These are phyloP conservation scores for Catocala sponsa DNA, from an alignment of 2,888 invertebrate species.

Conservation along the genomic window DNA sequence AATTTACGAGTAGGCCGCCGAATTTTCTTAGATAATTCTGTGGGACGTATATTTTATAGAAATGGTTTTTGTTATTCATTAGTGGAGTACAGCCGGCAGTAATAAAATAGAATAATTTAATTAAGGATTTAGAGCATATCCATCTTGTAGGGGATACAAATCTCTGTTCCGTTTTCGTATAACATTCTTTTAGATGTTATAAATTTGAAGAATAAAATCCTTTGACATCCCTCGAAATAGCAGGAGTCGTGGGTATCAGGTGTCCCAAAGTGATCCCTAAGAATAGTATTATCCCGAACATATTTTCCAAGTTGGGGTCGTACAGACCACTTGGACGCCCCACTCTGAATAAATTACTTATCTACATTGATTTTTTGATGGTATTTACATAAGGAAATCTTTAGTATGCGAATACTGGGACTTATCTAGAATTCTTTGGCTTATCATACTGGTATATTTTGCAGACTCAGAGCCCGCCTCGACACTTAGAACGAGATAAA, in stretches of 20 bases:
- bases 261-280: conserved; percentile 79
- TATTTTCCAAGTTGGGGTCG: conserved; percentile 77
- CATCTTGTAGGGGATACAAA: conserved; percentile 31
- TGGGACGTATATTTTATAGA: conserved; percentile 42
- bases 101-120: conserved; percentile 48
- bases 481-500: conserved; percentile 37
- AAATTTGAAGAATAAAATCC: conserved; percentile 64
- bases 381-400: conserved; percentile 59
- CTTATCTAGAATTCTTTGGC: conserved; percentile 34
- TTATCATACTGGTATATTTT: conserved; percentile 42
- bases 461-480: conserved; percentile 17
- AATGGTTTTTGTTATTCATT: conserved; percentile 42
- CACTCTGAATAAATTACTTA: conserved; percentile 82
- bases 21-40: conserved; percentile 36
- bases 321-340: conserved; percentile 64
- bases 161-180: conserved; percentile 14
- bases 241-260: conserved; percentile 76
- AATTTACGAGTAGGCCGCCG: conserved; percentile 39
- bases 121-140: conserved; percentile 34
- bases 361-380: conserved; percentile 66
- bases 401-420: conserved; percentile 43
- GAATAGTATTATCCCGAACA: conserved; percentile 81
- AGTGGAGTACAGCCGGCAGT: conserved; percentile 32
- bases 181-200: conserved; percentile 39
- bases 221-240: conserved; percentile 63